phyloP scores from a whole-genome alignment of 2,797 vertebrate genomes.

The Erithacus rubecula region DNA sequence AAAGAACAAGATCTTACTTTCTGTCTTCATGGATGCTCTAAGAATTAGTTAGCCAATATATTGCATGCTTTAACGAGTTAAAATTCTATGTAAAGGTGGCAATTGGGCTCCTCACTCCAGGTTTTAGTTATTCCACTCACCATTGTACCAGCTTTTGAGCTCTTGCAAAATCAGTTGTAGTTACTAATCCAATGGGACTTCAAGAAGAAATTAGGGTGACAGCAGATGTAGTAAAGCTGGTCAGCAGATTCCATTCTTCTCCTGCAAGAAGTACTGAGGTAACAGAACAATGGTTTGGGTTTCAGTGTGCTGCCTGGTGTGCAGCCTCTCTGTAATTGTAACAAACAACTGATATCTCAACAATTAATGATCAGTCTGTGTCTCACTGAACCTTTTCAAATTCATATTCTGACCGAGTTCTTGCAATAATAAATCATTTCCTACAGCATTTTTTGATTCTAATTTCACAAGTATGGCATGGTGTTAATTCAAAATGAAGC shows the following conservation, averaged over 20 bases:
- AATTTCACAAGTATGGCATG: fast-evolving
- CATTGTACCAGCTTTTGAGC: not conserved
- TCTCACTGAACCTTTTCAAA: not conserved
- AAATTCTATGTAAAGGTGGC: not conserved
- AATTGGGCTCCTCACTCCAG: not conserved
- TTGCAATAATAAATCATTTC: not conserved
- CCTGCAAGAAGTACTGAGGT: not conserved
- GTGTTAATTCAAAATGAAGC: not conserved
- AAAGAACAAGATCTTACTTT: not conserved
- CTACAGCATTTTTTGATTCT: not conserved
- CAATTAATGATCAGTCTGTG: not conserved
- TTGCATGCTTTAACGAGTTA: not conserved
- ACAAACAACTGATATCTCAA: not conserved
- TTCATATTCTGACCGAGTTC: not conserved
- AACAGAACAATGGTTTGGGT: not conserved
- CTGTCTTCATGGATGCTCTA: not conserved
- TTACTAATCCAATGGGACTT: not conserved
- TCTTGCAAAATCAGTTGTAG: not conserved
- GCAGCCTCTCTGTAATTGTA: not conserved
- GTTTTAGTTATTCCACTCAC: not conserved
- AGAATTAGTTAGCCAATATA: not conserved
- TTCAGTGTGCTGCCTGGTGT: not conserved
- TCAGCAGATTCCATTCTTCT: not conserved
- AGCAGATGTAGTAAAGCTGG: not conserved
- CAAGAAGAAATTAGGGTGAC: not conserved